Percentiles rank a stretch among this genome's conserved stretches.
phyloP scores from a whole-genome alignment of 2,888 invertebrate species.

The Eupelmus urozonus region DNA sequence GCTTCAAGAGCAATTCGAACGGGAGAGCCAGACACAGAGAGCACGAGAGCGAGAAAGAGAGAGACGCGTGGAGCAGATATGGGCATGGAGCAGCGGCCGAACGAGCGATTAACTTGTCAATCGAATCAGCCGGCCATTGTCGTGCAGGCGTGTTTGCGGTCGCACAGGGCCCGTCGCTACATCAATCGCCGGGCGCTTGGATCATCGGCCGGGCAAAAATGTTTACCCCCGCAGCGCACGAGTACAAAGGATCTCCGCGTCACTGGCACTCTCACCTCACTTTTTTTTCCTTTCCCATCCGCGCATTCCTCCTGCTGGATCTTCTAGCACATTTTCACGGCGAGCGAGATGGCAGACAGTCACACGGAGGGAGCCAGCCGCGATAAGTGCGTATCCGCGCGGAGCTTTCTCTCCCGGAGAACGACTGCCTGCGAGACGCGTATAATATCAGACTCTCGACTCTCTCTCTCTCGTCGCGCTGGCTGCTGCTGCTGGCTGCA shows the following conservation, averaged over 20 bases:
- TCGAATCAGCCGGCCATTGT: slow-evolving; percentile 61
- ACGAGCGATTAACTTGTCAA: slow-evolving; percentile 61
- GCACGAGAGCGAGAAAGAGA: neutral
- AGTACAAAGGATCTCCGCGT: neutral
- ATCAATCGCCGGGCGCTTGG: neutral
- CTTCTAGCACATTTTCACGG: too few species aligned
- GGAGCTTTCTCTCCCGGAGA: neutral
- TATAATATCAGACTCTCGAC: neutral
- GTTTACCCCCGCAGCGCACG: neutral
- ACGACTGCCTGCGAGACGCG: neutral
- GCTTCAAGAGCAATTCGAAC: neutral
- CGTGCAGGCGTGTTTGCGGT: slow-evolving; percentile 49
- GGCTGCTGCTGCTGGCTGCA: neutral
- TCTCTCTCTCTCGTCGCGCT: neutral
- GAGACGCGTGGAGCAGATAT: neutral
- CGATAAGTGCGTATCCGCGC: too few species aligned
- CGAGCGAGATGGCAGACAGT: too few species aligned
- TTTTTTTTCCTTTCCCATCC: neutral
- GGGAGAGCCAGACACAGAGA: neutral
- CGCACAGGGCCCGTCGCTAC: slow-evolving; percentile 34
- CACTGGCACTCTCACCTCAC: slow-evolving; percentile 15
- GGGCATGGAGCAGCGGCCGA: neutral
- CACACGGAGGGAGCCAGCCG: too few species aligned
- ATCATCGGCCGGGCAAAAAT: neutral
- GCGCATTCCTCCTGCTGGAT: too few species aligned